Evolutionary conservation across 2,888 invertebrate genomes (phyloP), one percentile per base, ranked within the genome.

Genomic region (Drosophila subsilvestris): DNA sequence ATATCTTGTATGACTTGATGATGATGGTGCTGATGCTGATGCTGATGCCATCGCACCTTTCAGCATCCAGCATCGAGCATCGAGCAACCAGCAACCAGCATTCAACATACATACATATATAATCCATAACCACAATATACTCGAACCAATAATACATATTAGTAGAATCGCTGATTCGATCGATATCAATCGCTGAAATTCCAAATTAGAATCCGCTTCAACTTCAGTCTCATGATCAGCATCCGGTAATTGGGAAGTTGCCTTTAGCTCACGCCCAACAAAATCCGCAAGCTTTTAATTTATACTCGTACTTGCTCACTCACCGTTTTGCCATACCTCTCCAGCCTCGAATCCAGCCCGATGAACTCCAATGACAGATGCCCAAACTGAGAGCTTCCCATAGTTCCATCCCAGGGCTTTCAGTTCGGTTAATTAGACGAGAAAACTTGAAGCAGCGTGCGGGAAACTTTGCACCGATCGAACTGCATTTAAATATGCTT

Each of bases 361-460:
- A 37, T 50, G 47, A 63, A 58, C 45, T 54, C 25, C 43, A n/a
- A 44, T 3, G 17, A 47, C n/a, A 51, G 10, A 42, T 7, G 44
- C 14, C 22, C 27, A 3, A 32, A 14, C 27, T n/a, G 32, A 27
- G 8, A 45, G 29, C 12, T 7, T 57, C 45, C 65, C 48, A 22
- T 50, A 62, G 59, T 67, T 79, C 66, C 80, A 78, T 68, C 60
- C 62, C 29, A 17, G 57, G 58, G 65, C 69, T 72, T 87, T 76
- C 49, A 51, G 54, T 68, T 63, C 37, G 32, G 22, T 80, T 81
- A 62, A 68, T 62, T 82, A 69, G 74, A 43, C 7, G 54, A 32
- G 29, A 4, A 66, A 71, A 71, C 48, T 59, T 67, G 66, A 14
- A 14, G 7, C 44, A 58, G 66, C 42, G 27, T 27, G 37, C 12